Base-by-base conservation (phyloP, 2,113 vertebrate genomes). In the Spea bombifrons region DNA sequence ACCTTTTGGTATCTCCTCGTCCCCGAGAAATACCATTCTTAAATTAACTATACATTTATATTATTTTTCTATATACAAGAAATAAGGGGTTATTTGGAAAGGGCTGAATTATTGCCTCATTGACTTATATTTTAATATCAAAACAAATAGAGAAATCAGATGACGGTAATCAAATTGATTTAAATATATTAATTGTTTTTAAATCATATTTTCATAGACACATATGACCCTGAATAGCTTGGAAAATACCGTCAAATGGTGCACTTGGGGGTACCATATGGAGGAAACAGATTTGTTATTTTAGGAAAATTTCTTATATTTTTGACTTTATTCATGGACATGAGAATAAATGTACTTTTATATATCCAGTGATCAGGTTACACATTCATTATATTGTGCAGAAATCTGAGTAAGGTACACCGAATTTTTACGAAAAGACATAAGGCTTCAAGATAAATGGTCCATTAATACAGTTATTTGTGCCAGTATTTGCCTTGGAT, bases 311-410 rank as follows among this genome's bases (percentile, higher is more conserved):
- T 16, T 4, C 47, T 61, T 43, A 45, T 77, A 59, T 46, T 77
- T 43, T 57, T 65, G 68, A 17, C 71, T 80, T 53, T 64, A 50
- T 67, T 61, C 61, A 10, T 66, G 77, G 59, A 73, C 70, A 67
- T 71, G 77, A 73, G 50, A 66, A 66, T 67, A 73, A 80, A 80
- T 66, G 71, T 66, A 59, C 44, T 48, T 30, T 65, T 73, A 9
- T 67, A 16, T 67, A 73, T 73, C 13, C 70, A 13, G 61, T 30
- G 70, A 80, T 80, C 70, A 47, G 16, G 71, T 80, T 80, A 73
- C 77, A 73, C 17, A 70, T 63, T 80, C 77, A 73, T 80, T 80
- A 80, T 49, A 47, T 47, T 67, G 70, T 66, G 57, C 70, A 45
- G 77, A 66, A 67, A 80, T 66, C 70, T 66, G 77, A 80, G 71